phyloP scores from a whole-genome alignment of 1,140 invertebrate genomes.

The Drosophila arizonae region DNA sequence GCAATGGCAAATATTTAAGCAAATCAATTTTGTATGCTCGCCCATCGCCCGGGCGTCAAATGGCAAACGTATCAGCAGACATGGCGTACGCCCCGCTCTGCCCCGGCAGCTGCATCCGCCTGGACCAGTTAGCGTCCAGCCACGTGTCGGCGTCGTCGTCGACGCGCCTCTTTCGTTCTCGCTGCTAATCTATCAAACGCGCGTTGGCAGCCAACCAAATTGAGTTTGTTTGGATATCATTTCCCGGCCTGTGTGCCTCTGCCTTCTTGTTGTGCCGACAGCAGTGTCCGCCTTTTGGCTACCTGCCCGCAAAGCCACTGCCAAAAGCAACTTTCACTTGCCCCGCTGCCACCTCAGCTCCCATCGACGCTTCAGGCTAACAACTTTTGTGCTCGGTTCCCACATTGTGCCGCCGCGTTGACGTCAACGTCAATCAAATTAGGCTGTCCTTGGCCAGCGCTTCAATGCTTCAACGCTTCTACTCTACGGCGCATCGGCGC shows the following conservation, averaged over 20 bases:
- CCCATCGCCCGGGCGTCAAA: constrained; percentile 40
- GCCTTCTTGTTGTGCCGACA: background rate
- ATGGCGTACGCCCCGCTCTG: constrained; percentile 42
- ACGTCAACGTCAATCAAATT: constrained; percentile 79
- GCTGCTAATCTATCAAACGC: constrained; percentile 81
- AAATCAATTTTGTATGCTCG: constrained; percentile 76
- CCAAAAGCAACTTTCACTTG: constrained; percentile 61
- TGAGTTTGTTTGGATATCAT: constrained; percentile 79
- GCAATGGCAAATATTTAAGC: constrained; percentile 73
- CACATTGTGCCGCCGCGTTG: constrained; percentile 62
- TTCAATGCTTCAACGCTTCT: constrained; percentile 8
- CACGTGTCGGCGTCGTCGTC: constrained; percentile 47
- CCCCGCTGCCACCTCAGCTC: background rate
- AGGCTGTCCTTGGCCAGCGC: constrained; percentile 28
- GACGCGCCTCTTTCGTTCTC: constrained; percentile 66
- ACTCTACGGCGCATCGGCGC: constrained; percentile 3
- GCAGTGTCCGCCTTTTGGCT: constrained; percentile 12
- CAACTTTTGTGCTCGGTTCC: constrained; percentile 44
- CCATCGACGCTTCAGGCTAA: background rate
- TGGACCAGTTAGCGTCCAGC: constrained; percentile 7
- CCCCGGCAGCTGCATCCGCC: background rate
- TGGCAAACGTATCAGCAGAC: constrained; percentile 63
- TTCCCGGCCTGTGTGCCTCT: constrained; percentile 19
- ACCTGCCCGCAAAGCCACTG: constrained; percentile 54
- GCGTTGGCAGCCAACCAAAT: constrained; percentile 72